Evolutionary conservation across 2,113 vertebrate genomes (phyloP).

Genomic region (Corynorhinus townsendii): DNA sequence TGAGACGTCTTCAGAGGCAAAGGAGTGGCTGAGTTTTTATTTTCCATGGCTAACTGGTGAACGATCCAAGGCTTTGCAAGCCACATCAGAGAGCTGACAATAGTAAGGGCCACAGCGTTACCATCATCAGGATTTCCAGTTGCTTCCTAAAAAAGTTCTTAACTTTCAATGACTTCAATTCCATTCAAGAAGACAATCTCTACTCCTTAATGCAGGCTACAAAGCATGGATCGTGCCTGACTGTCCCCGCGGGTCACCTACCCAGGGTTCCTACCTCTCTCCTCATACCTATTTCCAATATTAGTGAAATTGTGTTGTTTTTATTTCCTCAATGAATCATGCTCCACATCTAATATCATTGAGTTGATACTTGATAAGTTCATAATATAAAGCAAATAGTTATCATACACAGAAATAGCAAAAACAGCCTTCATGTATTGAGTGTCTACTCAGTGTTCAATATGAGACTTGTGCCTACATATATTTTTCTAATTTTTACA

Average conservation of each 20-base stretch:
- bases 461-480: background rate
- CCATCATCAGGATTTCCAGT: background rate
- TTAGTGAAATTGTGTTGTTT: background rate
- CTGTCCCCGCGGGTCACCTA: background rate
- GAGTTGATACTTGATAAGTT: background rate
- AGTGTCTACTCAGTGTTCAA: background rate
- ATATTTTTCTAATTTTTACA: background rate
- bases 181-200: background rate
- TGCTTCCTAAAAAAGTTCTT: background rate
- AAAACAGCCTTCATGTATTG: background rate
- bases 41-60: slow-evolving; percentile 30
- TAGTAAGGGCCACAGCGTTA: background rate
- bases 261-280: background rate
- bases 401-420: background rate
- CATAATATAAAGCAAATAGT: background rate
- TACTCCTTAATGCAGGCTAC: background rate
- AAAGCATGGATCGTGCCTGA: background rate
- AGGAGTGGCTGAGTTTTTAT: slow-evolving; percentile 7
- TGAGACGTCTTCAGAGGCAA: slow-evolving; percentile 56
- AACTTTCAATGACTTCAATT: background rate
- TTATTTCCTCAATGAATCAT: background rate
- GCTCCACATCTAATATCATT: background rate
- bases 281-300: background rate
- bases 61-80: background rate
- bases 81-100: background rate